Evolutionary conservation across 2,797 vertebrate species (phyloP).

Genomic region (Diplodus puntazzo): DNA sequence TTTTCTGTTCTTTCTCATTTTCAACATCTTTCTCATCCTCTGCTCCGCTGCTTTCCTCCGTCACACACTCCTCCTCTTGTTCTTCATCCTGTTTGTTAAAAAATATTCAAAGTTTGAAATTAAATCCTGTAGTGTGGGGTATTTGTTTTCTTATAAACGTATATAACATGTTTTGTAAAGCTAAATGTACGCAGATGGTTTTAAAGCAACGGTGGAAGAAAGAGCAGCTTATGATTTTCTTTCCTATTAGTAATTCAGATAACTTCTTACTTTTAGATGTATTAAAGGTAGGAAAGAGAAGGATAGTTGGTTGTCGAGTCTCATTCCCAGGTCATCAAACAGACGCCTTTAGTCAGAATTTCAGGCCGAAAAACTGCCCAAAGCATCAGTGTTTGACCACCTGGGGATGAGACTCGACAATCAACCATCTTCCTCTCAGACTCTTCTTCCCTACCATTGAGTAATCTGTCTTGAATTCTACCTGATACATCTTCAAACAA

Average conservation of each 20-base stretch:
- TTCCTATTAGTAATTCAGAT: background rate
- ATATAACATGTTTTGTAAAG: background rate
- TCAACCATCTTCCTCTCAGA: too few relatives aligned
- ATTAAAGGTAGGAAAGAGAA: too few relatives aligned
- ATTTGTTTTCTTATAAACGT: background rate
- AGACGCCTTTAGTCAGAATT: too few relatives aligned
- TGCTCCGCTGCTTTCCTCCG: constrained; percentile 84
- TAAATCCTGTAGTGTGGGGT: background rate
- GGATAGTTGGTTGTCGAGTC: too few relatives aligned
- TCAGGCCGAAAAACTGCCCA: too few relatives aligned
- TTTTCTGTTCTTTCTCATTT: constrained; percentile 70
- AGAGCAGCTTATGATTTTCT: background rate
- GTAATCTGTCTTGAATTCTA: background rate
- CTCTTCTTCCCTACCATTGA: background rate
- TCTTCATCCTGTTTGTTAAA: constrained; percentile 79
- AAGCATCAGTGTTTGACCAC: too few relatives aligned
- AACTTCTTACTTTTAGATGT: background rate
- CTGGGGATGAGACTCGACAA: too few relatives aligned
- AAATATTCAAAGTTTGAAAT: constrained; percentile 21
- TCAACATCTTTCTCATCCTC: constrained; percentile 80
- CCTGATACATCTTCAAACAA: constrained; percentile 32
- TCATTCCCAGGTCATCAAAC: too few relatives aligned
- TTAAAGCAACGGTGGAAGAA: background rate
- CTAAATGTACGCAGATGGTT: background rate
- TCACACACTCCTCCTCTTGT: constrained; percentile 85